These are phyloP conservation scores for Dendrocincla fuliginosa DNA, from an alignment of 2,797 vertebrate species.

Conservation along the genomic window DNA sequence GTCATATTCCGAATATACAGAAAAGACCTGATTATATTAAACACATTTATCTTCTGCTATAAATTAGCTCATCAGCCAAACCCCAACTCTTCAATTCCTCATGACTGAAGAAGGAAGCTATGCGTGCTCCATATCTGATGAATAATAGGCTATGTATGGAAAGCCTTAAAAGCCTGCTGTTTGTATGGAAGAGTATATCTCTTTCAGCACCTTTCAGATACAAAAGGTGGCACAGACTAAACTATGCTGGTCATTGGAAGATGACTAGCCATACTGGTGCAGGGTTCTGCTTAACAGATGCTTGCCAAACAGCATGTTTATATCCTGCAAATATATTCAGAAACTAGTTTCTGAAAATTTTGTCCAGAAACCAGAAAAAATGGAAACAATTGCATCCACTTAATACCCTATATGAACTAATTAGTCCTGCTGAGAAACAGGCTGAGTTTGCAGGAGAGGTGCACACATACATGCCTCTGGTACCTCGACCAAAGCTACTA, in stretches of 20 bases:
- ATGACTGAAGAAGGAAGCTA: background rate
- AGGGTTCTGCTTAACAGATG: background rate
- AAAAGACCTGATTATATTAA: constrained; percentile 31
- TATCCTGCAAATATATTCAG: background rate
- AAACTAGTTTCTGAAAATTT: background rate
- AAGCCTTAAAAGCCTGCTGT: background rate
- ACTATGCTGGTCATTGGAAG: background rate
- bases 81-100: background rate
- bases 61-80: background rate
- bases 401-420: background rate
- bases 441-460: background rate
- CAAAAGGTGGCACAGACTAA: background rate
- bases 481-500: background rate
- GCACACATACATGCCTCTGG: background rate
- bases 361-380: background rate
- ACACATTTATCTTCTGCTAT: constrained; percentile 3
- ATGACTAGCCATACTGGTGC: background rate
- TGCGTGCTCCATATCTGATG: background rate
- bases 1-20: constrained; percentile 54
- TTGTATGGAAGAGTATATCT: background rate
- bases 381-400: background rate
- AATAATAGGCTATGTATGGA: background rate
- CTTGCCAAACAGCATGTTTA: background rate
- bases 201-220: background rate
- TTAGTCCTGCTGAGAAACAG: background rate